Base-by-base conservation (phyloP, 2,797 vertebrate genomes). In the Helarctos malayanus region DNA sequence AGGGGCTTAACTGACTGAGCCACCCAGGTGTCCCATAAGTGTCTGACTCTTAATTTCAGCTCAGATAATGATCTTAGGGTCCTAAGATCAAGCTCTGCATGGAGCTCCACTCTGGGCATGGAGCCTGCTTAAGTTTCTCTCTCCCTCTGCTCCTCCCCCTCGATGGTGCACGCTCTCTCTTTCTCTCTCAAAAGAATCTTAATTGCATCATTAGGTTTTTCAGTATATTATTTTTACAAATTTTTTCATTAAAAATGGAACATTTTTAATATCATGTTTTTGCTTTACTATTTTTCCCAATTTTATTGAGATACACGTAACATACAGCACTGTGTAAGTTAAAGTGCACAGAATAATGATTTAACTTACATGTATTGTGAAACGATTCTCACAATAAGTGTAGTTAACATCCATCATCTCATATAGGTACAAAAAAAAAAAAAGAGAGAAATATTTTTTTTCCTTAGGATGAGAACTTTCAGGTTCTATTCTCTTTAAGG, bases 181-280 rank as follows among this genome's bases (percentile, higher is more conserved):
- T 14, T 15, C 61, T 63, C 61, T 63, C 29, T 63, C 61, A 15
- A 32, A 38, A 69, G 65, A 89, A 84, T 63, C 16, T 32, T 75
- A 68, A 56, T 18, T 65, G 18, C 12, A 80, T 65, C 19, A 57
- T 47, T 73, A 73, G 1, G 27, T 13, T 92, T 91, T 73, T 57
- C 45, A 71, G 25, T 75, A 57, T 81, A 52, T 32, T 56, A 71
- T 61, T 83, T 83, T 61, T 61, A 82, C 25, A 56, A 92, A 27
- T 29, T 35, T 61, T 91, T 88, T 91, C 38, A 94, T 65, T 84
- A 80, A 85, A 94, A 73, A 52, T 63, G 41, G 69, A 57, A 82
- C 9, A 38, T 73, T 18, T 27, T 83, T 88, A 78, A n/a, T 83
- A 71, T 83, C 3, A 32, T 76, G 4, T 21, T 21, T 45, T 91